Evolutionary conservation across 2,888 invertebrate species (phyloP), one percentile per base, ranked within the genome.

Genomic region (Lepidochrysops patricia): DNA sequence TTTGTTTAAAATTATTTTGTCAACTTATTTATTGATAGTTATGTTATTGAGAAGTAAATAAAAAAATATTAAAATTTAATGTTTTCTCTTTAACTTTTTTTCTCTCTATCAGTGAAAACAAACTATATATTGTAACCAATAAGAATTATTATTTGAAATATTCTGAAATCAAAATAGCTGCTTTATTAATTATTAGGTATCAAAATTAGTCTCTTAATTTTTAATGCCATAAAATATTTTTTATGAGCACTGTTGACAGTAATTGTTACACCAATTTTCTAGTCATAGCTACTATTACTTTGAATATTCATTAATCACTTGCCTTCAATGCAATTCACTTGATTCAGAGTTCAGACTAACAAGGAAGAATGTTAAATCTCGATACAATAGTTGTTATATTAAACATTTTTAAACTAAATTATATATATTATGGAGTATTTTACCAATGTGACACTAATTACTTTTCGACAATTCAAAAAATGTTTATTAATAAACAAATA

Each of bases 351-450:
- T 57, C 49, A 23, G 12, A 27, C 15, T n/a, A n/a, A 60, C 57
- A 26, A 65, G 64, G 61, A 37, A 61, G 62, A 61, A 61, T 71
- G 52, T 56, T 70, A 13, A 60, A 65, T 15, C 25, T 61, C 34
- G 48, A 67, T 52, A 69, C 74, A 58, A 61, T 76, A 61, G 63
- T 63, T 12, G 62, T 76, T 15, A 43, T 80, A 7, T 69, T 73
- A 34, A 77, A 84, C 65, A 66, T 84, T 58, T 74, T 87, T 23
- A 79, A 77, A 60, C 58, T 71, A 37, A 85, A 83, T 70, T 69
- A 73, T 64, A 72, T 85, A 15, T 66, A 73, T 32, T 69, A 77
- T 70, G 75, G 66, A 1, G 63, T 82, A 13, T 58, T 79, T 59
- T 69, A 79, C 59, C 69, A 80, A 62, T 87, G 86, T 63, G 64